These are phyloP conservation scores for Perognathus longimembris DNA, from an alignment of 2,113 vertebrate genomes.

Conservation along the genomic window DNA sequence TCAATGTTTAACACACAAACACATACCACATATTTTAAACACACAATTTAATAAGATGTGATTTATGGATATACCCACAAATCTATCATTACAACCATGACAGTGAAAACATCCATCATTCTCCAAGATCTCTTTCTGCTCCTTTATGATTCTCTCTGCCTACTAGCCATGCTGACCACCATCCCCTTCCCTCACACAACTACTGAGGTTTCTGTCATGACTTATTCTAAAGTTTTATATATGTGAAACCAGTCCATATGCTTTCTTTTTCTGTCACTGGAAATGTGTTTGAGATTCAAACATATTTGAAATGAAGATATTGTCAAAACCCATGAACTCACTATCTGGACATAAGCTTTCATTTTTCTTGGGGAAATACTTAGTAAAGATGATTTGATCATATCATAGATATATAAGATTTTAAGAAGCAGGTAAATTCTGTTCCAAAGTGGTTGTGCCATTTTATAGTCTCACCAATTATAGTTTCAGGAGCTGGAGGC, in stretches of 20 bases:
- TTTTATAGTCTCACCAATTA: no score
- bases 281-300: background rate
- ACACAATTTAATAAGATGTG: background rate
- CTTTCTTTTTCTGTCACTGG: background rate
- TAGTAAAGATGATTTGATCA: background rate
- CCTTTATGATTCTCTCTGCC: background rate
- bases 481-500: no score
- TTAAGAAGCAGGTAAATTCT: background rate
- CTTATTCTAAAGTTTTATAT: background rate
- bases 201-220: background rate
- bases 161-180: background rate
- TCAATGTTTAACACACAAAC: background rate
- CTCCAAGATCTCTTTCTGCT: background rate
- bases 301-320: background rate
- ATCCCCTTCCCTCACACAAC: background rate
- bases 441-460: no score
- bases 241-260: background rate
- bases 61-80: background rate
- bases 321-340: background rate
- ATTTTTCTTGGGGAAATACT: background rate
- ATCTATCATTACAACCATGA: background rate
- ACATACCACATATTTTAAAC: background rate
- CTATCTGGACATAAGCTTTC: background rate
- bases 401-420: background rate
- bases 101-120: background rate